Conservation (phyloP, 2,888 invertebrate genomes). For the Agriotes lineatus region DNA sequence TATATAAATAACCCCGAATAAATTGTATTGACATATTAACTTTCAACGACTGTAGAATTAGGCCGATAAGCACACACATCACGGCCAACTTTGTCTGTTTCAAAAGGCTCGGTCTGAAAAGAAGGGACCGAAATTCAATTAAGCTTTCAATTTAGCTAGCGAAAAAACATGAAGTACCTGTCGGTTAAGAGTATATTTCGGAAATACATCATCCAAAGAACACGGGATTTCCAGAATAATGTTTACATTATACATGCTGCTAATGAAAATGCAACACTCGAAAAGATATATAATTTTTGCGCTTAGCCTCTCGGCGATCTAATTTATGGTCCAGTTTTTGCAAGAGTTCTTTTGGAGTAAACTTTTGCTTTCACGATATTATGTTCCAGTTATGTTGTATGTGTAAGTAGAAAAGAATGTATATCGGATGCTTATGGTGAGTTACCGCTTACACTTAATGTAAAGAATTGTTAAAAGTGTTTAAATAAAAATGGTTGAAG, state of each 20-base stretch:
- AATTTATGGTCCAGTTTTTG: no score
- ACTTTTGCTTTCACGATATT: no score
- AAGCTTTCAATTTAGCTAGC: slow-evolving; percentile 12
- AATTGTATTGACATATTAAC: slow-evolving; percentile 7
- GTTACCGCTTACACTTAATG: no score
- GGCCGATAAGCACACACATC: background rate
- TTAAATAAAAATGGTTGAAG: no score
- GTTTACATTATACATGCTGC: slow-evolving; percentile 1
- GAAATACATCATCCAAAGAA: background rate
- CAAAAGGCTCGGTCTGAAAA: background rate
- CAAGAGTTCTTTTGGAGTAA: no score
- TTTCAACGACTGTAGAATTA: slow-evolving; percentile 5
- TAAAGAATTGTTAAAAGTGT: no score
- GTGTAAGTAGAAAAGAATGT: no score
- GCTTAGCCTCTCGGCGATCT: no score
- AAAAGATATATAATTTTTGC: no score
- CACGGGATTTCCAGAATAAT: background rate
- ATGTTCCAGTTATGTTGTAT: no score
- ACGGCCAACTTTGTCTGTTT: slow-evolving; percentile 1
- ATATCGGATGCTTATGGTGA: no score
- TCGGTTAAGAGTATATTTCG: slow-evolving; percentile 6
- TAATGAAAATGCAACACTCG: no score
- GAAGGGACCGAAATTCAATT: slow-evolving; percentile 13
- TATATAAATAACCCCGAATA: background rate
- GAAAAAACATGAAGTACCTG: slow-evolving; percentile 19